phyloP scores from a whole-genome alignment of 2,888 invertebrate species.

The Leucophenga maculata region DNA sequence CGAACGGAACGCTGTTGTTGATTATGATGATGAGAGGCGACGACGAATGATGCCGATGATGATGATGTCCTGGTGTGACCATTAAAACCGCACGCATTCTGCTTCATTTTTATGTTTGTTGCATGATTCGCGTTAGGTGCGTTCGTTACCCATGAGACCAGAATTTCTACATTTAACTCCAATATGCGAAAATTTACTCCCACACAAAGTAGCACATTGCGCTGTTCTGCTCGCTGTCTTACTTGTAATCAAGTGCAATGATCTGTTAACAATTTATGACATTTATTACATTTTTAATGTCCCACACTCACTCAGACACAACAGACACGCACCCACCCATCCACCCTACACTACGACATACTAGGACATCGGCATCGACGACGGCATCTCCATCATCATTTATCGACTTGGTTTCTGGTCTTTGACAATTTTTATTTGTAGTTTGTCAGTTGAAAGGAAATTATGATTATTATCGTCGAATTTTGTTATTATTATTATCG shows the following conservation, averaged over 20 bases:
- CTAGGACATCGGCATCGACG: neutral
- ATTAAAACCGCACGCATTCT: conserved; percentile 55
- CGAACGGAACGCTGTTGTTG: conserved; percentile 28
- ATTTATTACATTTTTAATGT: conserved; percentile 57
- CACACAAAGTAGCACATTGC: too few relatives aligned
- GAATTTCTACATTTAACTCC: neutral
- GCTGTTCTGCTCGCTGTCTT: too few relatives aligned
- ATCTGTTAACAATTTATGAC: conserved; percentile 61
- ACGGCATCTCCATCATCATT: neutral
- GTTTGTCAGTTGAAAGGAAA: conserved; percentile 18
- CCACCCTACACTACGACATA: too few relatives aligned
- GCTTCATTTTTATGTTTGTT: conserved; percentile 43
- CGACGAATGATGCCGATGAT: neutral
- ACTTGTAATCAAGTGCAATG: conserved; percentile 54
- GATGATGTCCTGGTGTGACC: conserved; percentile 26
- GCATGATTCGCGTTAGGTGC: conserved; percentile 35
- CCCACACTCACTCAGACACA: conserved; percentile 6
- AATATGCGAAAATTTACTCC: too few relatives aligned
- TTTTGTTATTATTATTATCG: conserved; percentile 24
- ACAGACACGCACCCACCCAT: neutral
- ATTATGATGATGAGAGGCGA: neutral
- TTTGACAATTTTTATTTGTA: conserved; percentile 22
- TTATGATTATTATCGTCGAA: conserved; percentile 24
- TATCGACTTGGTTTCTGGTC: conserved; percentile 6
- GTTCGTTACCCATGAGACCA: neutral